Conservation (phyloP, 37 sponge, comb jelly and placozoan species). For the Eunapius fragilis region DNA sequence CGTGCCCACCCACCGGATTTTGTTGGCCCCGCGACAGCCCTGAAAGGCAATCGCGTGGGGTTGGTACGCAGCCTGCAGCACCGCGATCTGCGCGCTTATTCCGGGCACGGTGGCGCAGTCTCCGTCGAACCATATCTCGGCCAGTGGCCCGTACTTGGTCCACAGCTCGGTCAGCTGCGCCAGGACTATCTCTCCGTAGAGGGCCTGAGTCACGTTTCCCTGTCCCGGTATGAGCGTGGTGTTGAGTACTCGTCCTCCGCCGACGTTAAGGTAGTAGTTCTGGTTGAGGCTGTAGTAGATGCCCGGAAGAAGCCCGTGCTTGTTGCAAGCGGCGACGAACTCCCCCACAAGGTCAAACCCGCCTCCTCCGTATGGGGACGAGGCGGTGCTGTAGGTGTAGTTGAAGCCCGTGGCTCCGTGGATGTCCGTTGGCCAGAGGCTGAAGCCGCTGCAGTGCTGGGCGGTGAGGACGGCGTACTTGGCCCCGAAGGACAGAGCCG, state of each 20-base stretch:
- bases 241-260: conserved; percentile 14
- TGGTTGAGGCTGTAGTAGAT: conserved; percentile 74
- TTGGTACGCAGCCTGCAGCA: conserved; percentile 17
- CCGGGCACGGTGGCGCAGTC: conserved; percentile 52
- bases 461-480: conserved; percentile 60
- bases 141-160: conserved; percentile 58
- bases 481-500: conserved; percentile 36
- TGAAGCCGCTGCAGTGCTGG: conserved; percentile 74
- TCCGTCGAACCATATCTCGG: conserved; percentile 73
- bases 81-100: conserved; percentile 16
- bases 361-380: conserved; percentile 20
- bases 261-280: conserved; percentile 67
- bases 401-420: conserved; percentile 40
- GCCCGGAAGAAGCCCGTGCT: conserved; percentile 45
- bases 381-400: conserved; percentile 46
- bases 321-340: conserved; percentile 35
- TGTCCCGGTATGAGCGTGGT: conserved; percentile 46
- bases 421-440: conserved; percentile 68
- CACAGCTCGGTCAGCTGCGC: conserved; percentile 64
- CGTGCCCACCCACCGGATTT: conserved; percentile 61
- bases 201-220: conserved; percentile 53
- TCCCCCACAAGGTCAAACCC: conserved; percentile 44
- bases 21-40: conserved; percentile 41
- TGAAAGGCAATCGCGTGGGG: conserved; percentile 55
- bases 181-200: conserved; percentile 51